phyloP scores from a whole-genome alignment of 2,113 vertebrate genomes.

The Genyomyrus donnyi region DNA sequence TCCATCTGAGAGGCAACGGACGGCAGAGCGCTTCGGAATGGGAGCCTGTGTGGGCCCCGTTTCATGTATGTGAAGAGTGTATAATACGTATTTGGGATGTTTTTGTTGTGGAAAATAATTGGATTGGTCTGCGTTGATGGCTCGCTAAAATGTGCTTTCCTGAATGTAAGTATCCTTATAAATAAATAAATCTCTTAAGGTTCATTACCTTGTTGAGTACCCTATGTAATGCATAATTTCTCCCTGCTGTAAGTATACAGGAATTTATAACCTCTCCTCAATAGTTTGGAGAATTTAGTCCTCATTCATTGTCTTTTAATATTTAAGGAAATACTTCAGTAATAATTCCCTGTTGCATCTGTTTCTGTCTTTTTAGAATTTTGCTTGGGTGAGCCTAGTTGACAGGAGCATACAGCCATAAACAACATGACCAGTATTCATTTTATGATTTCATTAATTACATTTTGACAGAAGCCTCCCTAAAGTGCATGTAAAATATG shows the following conservation, averaged over 20 bases:
- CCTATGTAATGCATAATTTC: background rate
- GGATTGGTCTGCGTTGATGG: background rate
- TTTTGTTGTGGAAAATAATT: background rate
- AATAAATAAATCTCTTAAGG: background rate
- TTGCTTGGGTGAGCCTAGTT: background rate
- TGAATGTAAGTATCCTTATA: background rate
- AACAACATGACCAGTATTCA: background rate
- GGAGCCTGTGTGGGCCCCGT: background rate
- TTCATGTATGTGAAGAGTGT: background rate
- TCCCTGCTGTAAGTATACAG: background rate
- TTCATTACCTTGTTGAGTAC: background rate
- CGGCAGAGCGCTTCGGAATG: background rate
- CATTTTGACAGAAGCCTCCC: background rate
- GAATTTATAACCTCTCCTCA: background rate
- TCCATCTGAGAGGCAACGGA: background rate
- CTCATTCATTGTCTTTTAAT: background rate
- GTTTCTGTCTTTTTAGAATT: background rate
- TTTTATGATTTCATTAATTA: background rate
- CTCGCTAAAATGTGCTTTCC: background rate
- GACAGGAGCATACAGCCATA: background rate
- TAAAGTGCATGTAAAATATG: background rate
- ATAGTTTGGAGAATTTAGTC: background rate
- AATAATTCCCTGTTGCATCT: background rate
- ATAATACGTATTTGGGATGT: background rate
- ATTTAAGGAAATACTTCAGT: background rate